A percentile compares a stretch with the other conserved stretches of the same genome.
Conservation (phyloP, 2,113 vertebrate genomes). For the Elgaria multicarinata region DNA sequence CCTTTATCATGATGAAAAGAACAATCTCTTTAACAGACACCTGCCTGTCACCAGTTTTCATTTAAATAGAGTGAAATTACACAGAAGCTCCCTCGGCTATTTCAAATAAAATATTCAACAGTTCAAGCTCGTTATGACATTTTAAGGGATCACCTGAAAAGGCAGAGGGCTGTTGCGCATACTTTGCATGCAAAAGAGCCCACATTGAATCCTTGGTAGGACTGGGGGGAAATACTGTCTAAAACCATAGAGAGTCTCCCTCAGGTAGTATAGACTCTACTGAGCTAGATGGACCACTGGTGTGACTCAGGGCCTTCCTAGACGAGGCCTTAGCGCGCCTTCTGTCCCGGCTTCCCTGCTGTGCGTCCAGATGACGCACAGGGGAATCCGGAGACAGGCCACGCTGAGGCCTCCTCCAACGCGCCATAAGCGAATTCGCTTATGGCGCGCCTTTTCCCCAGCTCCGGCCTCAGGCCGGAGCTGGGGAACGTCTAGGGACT, state of each 20-base stretch:
- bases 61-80: background rate
- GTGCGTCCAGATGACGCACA: too few species aligned
- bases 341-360: too few species aligned
- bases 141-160: background rate
- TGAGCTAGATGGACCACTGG: background rate
- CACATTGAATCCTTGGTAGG: background rate
- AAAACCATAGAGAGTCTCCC: background rate
- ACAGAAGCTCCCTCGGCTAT: background rate
- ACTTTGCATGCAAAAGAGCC: background rate
- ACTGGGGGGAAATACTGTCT: too few species aligned
- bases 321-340: too few species aligned
- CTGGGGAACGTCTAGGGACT: too few species aligned
- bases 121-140: background rate
- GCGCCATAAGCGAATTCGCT: too few species aligned
- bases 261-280: background rate
- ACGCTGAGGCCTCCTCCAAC: too few species aligned
- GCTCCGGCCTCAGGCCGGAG: too few species aligned
- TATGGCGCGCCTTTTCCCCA: too few species aligned
- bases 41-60: background rate
- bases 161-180: background rate
- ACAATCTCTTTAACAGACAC: background rate
- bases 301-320: too few species aligned
- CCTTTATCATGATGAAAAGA: background rate
- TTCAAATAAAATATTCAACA: constrained; percentile 11
- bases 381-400: too few species aligned